Evolutionary conservation across 2,797 vertebrate species (phyloP), one percentile per base, ranked within the genome.

Genomic region (Galago senegalensis): DNA sequence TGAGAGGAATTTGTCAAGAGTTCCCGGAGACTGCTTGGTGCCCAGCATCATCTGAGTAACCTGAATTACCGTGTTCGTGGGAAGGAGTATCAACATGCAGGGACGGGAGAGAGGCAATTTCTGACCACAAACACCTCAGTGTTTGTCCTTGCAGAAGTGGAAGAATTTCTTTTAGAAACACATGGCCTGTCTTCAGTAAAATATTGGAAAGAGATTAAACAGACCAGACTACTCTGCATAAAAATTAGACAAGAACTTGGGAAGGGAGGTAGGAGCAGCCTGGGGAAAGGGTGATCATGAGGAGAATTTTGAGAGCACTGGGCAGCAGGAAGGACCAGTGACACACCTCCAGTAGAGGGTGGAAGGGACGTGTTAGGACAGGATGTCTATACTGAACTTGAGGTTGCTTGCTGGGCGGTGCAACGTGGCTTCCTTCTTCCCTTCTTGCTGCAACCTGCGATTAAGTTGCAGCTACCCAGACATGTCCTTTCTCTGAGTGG

Each of bases 151-250:
- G 27, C 2, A 73, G 21, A 82, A 75, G 53, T 5, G n/a, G 63
- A 10, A 75, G 75, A 20, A 60, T 89, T 96, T 70, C 75, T 81
- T 63, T 91, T 82, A 79, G 80, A 87, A 87, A 89, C 1, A 23
- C 3, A 4, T 80, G 65, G 21, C 82, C 23, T 79, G 31, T 83
- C 58, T 92, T 83, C 14, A 83, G 34, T 17, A 72, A 87, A 92
- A 43, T 37, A 17, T 56, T 61, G n/a, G 67, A 85, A 90, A 81
- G 85, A 70, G 31, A 67, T 84, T 84, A 87, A 81, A 83, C 29
- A 91, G 56, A 86, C 0, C 65, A 18, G 4, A 56, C 10, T 56
- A 21, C 53, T 86, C 4, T 86, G 40, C 40, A 86, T 37, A 17
- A 76, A 80, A 58, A 34, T 13, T 27, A 23, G 31, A 37, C 13